Base-by-base conservation (phyloP, 2,797 vertebrate genomes). In the Acropternis orthonyx region DNA sequence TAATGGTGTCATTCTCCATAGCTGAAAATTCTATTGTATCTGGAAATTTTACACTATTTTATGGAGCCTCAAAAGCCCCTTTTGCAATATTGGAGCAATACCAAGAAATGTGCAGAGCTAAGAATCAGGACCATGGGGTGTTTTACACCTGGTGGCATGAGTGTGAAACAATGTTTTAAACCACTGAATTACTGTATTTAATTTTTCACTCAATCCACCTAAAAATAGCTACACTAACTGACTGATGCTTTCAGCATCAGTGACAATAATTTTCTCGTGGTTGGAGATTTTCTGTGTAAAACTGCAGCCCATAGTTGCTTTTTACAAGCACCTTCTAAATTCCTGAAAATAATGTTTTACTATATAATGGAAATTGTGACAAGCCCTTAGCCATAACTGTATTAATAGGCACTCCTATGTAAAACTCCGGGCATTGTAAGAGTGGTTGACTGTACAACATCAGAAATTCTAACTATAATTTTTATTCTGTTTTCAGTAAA, bases 241-340 rank as follows among this genome's bases (percentile, higher is more conserved):
- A 67, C 66, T 63, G 84, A 91, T 89, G 39, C 76, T 92, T 94
- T 95, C 69, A 88, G 68, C 43, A 66, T 85, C 95, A 92, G 62
- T 86, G 80, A 96, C 85, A 96, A 89, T 78, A 85, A 96, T 95
- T 96, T 94, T 96, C 85, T 96, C 80, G 46, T 16, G 62, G 80
- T 61, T 4, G 4, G 67, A 96, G 69, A 95, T 67, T 86, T 93
- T 83, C 68, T 86, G 56, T 68, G 76, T 91, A 93, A 93, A 95
- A 84, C 73, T 97, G 88, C 79, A 93, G 73, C 76, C 86, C 52
- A 83, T 37, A 65, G 59, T 95, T 96, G 71, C 52, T 84, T 96
- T 96, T 94, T 91, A 94, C 36, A 92, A 52, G 36, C 20, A 48
- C 58, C n/a, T 85, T 88, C 74, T 95, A 88, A 93, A 93, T 83